These are phyloP conservation scores for Xanthia togata DNA, from an alignment of 2,888 invertebrate genomes.

Conservation along the genomic window DNA sequence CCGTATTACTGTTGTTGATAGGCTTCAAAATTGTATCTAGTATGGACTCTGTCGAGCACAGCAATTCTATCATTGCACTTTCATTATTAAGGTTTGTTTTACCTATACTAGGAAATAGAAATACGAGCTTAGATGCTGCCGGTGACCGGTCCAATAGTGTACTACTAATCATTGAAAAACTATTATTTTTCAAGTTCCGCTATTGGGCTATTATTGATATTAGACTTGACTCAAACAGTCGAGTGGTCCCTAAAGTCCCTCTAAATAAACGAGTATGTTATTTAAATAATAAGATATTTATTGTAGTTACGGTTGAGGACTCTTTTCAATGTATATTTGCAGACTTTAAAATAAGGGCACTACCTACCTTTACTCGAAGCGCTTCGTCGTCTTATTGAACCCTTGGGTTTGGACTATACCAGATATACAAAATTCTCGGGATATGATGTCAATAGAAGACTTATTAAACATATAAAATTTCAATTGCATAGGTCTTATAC, in stretches of 20 bases:
- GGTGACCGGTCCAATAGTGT: neutral
- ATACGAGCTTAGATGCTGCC: conserved; percentile 2
- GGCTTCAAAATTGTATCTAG: neutral
- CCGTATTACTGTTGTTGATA: neutral
- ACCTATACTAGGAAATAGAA: neutral
- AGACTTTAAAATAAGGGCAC: no score
- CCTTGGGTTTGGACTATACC: no score
- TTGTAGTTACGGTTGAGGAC: neutral
- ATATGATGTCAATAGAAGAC: no score
- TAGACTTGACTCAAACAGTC: conserved; percentile 12
- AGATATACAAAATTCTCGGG: no score
- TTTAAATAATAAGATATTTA: conserved; percentile 19
- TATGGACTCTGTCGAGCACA: no score
- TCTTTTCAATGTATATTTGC: neutral
- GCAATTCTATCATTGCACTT: neutral
- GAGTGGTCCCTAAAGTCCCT: neutral
- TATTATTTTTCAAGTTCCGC: conserved; percentile 13
- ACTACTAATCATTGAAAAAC: neutral
- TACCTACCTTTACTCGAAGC: no score
- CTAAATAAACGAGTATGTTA: neutral
- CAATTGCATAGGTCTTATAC: no score
- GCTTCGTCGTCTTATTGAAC: no score
- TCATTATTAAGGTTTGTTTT: neutral
- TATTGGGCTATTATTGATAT: conserved; percentile 6
- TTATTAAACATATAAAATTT: no score